Evolutionary conservation across 2,113 vertebrate genomes (phyloP).

Genomic region (Pseudorhombus dupliciocellatus): DNA sequence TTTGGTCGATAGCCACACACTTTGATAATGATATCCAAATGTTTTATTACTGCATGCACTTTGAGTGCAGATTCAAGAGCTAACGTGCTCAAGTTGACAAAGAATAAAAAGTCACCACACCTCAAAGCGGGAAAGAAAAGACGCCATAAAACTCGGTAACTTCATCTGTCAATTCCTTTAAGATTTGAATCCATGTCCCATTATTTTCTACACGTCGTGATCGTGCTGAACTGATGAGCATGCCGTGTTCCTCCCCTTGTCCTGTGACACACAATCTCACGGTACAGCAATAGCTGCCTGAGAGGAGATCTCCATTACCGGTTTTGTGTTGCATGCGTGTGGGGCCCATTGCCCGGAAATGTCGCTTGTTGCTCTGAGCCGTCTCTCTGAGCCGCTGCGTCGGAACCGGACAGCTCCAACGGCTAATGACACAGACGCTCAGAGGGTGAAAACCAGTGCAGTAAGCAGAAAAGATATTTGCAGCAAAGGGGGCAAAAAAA

Average conservation of each 20-base stretch:
- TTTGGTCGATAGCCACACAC: too few species aligned
- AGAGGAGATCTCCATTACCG: constrained; percentile 66
- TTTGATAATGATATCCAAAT: too few species aligned
- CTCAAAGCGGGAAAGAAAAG: not conserved
- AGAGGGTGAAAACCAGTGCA: constrained; percentile 76
- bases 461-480: constrained; percentile 61
- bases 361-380: constrained; percentile 47
- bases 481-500: constrained; percentile 52
- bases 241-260: constrained; percentile 38
- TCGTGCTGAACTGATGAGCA: constrained; percentile 9
- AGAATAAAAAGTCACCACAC: too few species aligned
- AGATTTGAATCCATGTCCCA: not conserved
- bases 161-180: not conserved
- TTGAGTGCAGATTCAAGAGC: not conserved
- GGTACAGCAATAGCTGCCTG: constrained; percentile 68
- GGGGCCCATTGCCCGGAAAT: constrained; percentile 62
- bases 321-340: constrained; percentile 69
- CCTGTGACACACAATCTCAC: constrained; percentile 59
- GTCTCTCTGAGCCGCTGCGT: constrained; percentile 57
- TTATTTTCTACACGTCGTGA: constrained; percentile 14
- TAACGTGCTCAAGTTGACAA: not conserved
- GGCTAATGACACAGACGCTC: constrained; percentile 78
- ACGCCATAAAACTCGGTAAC: not conserved
- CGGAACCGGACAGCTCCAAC: constrained; percentile 56
- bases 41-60: too few species aligned